A percentile compares a stretch with the other conserved stretches of the same genome.
phyloP scores from a whole-genome alignment of 1,140 invertebrate species.

The Propsilocerus akamusi region DNA sequence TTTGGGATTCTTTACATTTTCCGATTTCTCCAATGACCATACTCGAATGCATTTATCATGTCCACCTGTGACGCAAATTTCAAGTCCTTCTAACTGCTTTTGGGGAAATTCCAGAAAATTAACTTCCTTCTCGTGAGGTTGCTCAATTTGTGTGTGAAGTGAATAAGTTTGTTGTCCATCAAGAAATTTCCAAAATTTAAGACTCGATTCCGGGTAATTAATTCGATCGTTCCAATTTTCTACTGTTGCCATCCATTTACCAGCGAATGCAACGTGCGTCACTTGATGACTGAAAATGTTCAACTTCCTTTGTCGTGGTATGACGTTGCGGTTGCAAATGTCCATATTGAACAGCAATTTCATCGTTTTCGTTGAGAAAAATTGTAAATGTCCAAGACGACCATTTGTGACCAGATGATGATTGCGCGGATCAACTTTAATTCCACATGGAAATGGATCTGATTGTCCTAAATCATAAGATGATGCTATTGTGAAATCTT shows the following conservation, averaged over 20 bases:
- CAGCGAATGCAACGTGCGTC: slow-evolving; percentile 43
- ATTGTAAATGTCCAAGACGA: slow-evolving; percentile 58
- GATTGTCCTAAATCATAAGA: slow-evolving; percentile 19
- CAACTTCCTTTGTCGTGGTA: slow-evolving; percentile 35
- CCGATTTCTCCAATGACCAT: slow-evolving; percentile 39
- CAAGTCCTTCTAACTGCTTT: slow-evolving; percentile 20
- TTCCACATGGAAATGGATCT: slow-evolving; percentile 37
- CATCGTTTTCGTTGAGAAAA: slow-evolving; percentile 47
- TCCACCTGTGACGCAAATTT: slow-evolving; percentile 40
- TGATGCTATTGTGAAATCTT: slow-evolving; percentile 44
- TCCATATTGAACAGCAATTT: slow-evolving; percentile 61
- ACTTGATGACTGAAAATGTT: slow-evolving; percentile 47
- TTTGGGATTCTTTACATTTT: slow-evolving; percentile 29
- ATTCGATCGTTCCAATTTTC: slow-evolving; percentile 42
- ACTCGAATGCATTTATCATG: slow-evolving; percentile 52
- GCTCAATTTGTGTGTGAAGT: slow-evolving; percentile 53
- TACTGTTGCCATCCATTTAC: slow-evolving; percentile 60
- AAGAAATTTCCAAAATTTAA: slow-evolving; percentile 67
- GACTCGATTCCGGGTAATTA: slow-evolving; percentile 38
- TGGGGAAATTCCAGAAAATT: slow-evolving; percentile 42
- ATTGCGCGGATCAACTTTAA: slow-evolving; percentile 44
- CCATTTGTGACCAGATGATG: slow-evolving; percentile 56
- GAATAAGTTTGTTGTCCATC: slow-evolving; percentile 40
- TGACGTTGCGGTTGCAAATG: slow-evolving; percentile 50
- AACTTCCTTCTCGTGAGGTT: slow-evolving; percentile 45